A percentile compares a stretch with the other conserved stretches of the same genome.
These are phyloP conservation scores for Timema podura DNA, from an alignment of 2,888 invertebrate species.

Conservation along the genomic window DNA sequence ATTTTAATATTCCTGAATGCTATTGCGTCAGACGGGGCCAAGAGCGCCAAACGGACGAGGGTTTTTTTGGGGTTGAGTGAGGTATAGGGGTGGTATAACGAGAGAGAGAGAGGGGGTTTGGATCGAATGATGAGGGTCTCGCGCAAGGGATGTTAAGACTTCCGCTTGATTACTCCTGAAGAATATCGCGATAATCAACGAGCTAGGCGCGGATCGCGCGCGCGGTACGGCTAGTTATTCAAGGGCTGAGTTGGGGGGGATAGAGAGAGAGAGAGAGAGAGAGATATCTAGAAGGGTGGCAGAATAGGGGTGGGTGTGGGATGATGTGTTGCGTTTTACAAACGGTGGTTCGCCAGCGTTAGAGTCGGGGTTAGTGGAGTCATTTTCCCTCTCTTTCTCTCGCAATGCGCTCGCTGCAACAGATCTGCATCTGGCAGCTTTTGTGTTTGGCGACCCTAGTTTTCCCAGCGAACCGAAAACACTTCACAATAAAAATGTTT, in stretches of 20 bases:
- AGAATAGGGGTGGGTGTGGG: no score
- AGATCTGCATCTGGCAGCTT: constrained; percentile 28
- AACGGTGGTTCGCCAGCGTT: no score
- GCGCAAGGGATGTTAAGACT: constrained; percentile 33
- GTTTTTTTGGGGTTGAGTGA: not conserved
- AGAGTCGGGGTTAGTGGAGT: no score
- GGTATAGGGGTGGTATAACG: not conserved
- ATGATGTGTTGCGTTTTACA: no score
- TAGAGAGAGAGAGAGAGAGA: constrained; percentile 23
- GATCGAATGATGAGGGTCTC: not conserved
- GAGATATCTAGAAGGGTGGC: not conserved
- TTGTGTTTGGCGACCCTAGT: constrained; percentile 20
- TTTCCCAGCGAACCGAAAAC: constrained; percentile 19
- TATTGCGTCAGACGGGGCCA: not conserved
- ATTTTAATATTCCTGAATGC: no score
- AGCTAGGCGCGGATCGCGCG: constrained; percentile 38
- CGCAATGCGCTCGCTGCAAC: no score
- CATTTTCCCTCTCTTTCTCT: no score
- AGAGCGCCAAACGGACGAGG: not conserved
- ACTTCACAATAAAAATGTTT: not conserved
- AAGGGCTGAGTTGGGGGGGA: constrained; percentile 25
- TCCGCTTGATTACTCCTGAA: constrained; percentile 47
- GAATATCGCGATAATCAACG: constrained; percentile 46
- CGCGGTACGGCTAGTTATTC: constrained; percentile 41
- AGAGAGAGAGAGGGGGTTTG: not conserved